Percentiles rank a stretch among this genome's conserved stretches.
phyloP scores from a whole-genome alignment of 2,113 vertebrate species.

The Scolopax mira region DNA sequence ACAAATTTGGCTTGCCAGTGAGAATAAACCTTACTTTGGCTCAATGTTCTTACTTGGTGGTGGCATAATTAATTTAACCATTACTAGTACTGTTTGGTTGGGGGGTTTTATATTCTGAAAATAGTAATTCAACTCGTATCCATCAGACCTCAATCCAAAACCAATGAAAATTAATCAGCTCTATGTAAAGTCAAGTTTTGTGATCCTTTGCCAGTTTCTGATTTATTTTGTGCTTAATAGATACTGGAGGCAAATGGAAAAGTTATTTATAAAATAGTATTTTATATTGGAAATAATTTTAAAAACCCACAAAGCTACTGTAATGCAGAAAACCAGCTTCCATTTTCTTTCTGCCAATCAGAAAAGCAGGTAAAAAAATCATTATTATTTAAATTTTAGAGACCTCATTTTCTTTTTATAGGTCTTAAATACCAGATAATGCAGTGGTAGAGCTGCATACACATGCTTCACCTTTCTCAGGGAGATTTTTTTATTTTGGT shows the following conservation, averaged over 20 bases:
- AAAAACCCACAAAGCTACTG: neutral
- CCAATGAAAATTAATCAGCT: neutral
- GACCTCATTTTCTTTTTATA: neutral
- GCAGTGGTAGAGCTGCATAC: neutral
- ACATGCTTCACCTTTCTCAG: neutral
- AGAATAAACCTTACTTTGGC: neutral
- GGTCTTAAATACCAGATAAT: neutral
- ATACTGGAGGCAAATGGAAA: neutral
- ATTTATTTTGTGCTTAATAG: neutral
- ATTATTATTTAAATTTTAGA: neutral
- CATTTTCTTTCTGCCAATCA: neutral
- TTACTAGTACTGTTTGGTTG: neutral
- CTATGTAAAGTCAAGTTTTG: neutral
- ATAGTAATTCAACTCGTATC: neutral
- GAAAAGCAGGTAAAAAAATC: neutral
- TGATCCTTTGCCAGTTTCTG: neutral
- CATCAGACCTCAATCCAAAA: neutral
- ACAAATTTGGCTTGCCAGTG: neutral
- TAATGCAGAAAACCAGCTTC: neutral
- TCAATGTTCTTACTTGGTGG: neutral
- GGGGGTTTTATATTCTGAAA: neutral
- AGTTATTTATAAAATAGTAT: neutral
- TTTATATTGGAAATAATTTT: neutral
- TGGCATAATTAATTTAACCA: neutral
- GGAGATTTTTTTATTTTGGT: neutral